Conservation (phyloP, 2,888 invertebrate genomes). For the Athripsodes cinereus region DNA sequence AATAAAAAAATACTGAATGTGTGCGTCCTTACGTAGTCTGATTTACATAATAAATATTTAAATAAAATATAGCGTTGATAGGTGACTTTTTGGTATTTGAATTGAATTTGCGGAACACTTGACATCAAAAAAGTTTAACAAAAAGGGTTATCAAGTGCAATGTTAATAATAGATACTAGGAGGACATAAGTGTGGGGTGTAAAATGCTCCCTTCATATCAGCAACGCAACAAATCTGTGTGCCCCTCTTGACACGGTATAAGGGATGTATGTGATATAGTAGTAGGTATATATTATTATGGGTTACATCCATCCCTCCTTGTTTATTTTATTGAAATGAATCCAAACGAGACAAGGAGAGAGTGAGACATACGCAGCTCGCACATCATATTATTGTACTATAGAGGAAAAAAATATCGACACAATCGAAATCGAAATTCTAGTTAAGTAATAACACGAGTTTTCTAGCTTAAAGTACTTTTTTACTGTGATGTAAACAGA, state of each 20-base stretch:
- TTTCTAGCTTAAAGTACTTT: too few relatives aligned
- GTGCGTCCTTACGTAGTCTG: too few relatives aligned
- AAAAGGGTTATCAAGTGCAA: slow-evolving; percentile 20
- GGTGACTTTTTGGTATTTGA: not conserved
- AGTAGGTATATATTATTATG: not conserved
- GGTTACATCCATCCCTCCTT: not conserved
- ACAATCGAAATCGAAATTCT: too few relatives aligned
- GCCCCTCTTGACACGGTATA: slow-evolving; percentile 24
- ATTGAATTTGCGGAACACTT: not conserved
- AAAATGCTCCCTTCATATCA: slow-evolving; percentile 15
- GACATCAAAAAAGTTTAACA: slow-evolving; percentile 1
- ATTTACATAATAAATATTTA: too few relatives aligned
- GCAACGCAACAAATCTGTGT: slow-evolving; percentile 26
- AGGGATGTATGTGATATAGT: not conserved
- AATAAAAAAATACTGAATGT: too few relatives aligned
- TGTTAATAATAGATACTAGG: slow-evolving; percentile 2
- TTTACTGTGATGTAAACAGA: too few relatives aligned
- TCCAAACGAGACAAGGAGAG: not conserved
- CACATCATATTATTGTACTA: slow-evolving; percentile 1
- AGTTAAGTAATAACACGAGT: too few relatives aligned
- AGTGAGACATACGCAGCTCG: slow-evolving; percentile 2
- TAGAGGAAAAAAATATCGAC: too few relatives aligned
- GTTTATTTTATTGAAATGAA: not conserved
- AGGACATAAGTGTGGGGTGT: slow-evolving; percentile 4
- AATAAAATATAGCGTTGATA: too few relatives aligned